These are phyloP conservation scores for Corbicula japonica DNA, from an alignment of 2,888 invertebrate genomes.

Conservation along the genomic window DNA sequence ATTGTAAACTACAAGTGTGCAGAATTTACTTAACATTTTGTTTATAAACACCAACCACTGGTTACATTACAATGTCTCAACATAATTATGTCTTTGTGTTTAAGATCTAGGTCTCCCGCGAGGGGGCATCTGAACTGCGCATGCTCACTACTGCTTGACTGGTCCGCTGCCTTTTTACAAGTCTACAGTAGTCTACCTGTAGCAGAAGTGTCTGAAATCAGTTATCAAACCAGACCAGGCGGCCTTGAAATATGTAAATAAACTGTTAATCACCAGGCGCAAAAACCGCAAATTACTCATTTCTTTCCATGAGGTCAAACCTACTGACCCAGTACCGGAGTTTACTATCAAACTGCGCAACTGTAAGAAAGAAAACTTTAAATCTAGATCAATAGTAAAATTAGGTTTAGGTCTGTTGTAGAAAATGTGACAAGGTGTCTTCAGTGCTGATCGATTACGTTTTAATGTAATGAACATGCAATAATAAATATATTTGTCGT, in stretches of 20 bases:
- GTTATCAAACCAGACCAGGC: not conserved
- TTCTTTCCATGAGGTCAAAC: slow-evolving; percentile 23
- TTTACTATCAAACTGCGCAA: slow-evolving; percentile 33
- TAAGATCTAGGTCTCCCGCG: too few species aligned
- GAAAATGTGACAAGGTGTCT: not conserved
- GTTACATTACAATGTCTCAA: too few species aligned
- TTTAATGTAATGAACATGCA: not conserved
- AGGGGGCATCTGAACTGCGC: too few species aligned
- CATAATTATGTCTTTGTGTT: too few species aligned
- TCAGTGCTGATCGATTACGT: not conserved
- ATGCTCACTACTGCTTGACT: too few species aligned
- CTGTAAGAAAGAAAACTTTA: not conserved
- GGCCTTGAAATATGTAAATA: slow-evolving; percentile 30
- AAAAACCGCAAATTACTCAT: slow-evolving; percentile 31
- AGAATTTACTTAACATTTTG: too few species aligned
- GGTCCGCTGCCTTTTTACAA: too few species aligned
- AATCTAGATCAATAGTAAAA: not conserved
- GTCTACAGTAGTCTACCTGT: too few species aligned
- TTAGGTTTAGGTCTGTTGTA: not conserved
- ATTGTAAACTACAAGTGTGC: too few species aligned
- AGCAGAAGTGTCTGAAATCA: slow-evolving; percentile 1
- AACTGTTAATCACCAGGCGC: slow-evolving; percentile 18
- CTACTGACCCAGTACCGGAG: slow-evolving; percentile 34
- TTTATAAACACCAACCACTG: too few species aligned
- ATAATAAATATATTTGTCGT: slow-evolving; percentile 1